Evolutionary conservation across 2,797 vertebrate genomes (phyloP).

Genomic region (Leuciscus waleckii): DNA sequence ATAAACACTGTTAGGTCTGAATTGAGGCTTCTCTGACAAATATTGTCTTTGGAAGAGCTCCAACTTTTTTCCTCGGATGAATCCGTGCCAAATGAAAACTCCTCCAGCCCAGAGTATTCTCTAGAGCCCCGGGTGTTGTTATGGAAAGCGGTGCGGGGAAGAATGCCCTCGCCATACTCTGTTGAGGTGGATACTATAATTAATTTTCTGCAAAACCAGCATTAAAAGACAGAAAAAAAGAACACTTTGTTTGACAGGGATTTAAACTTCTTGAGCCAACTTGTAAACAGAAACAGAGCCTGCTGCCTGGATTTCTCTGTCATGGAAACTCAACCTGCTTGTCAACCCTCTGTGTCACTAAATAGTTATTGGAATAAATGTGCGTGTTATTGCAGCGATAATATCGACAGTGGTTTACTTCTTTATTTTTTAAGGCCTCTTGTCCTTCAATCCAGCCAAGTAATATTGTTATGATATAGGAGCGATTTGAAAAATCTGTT

Average conservation of each 20-base stretch:
- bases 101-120: slow-evolving; percentile 76
- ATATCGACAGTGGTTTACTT: slow-evolving; percentile 38
- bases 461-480: slow-evolving; percentile 51
- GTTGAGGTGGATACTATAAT: slow-evolving; percentile 73
- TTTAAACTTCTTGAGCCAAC: slow-evolving; percentile 57
- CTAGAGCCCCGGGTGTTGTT: slow-evolving; percentile 79
- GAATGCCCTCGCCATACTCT: slow-evolving; percentile 70
- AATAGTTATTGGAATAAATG: slow-evolving; percentile 49
- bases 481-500: slow-evolving; percentile 6
- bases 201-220: slow-evolving; percentile 62
- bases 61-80: slow-evolving; percentile 74
- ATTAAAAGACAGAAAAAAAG: slow-evolving; percentile 55
- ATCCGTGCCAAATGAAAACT: slow-evolving; percentile 73
- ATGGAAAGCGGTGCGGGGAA: slow-evolving; percentile 71
- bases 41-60: slow-evolving; percentile 79
- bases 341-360: slow-evolving; percentile 53
- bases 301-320: slow-evolving; percentile 52
- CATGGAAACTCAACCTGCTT: slow-evolving; percentile 60
- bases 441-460: slow-evolving; percentile 31
- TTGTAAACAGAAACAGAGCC: slow-evolving; percentile 60
- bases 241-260: slow-evolving; percentile 62
- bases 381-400: slow-evolving; percentile 48
- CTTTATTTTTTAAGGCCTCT: slow-evolving; percentile 24
- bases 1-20: slow-evolving; percentile 76
- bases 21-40: slow-evolving; percentile 79